Evolutionary conservation across 1,140 invertebrate species (phyloP), one percentile per base, ranked within the genome.

Genomic region (Theocolax elegans): DNA sequence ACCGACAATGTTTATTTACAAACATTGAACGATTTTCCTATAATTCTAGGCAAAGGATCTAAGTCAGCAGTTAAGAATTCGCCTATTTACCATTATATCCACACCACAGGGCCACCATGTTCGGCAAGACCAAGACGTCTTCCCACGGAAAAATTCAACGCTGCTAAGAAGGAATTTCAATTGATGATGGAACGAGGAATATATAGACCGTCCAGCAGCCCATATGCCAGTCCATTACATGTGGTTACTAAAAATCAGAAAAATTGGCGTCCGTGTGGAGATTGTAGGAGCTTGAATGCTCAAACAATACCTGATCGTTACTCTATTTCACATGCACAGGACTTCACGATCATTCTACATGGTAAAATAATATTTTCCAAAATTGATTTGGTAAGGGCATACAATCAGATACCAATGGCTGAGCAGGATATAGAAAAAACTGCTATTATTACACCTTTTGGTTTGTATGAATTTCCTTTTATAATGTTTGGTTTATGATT

Each of bases 221-320:
- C 63, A 1, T 89, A 86, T 86, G 75, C 85, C 0, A 78, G 77
- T 10, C 83, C 86, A 2, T 60, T 87, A 13, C 82, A 86, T 54
- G 67, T 88, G 46, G 82, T 85, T 0, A 73, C 75, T 0, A 88
- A 51, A n/a, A 12, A 9, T 3, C 21, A 51, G 21, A 23, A 15
- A 0, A 67, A 74, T 0, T 81, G 77, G 73, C 67, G 48, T 1
- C 48, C 21, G 6, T 51, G 48, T 72, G 84, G 86, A 0, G n/a
- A n/a, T n/a, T n/a, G n/a, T n/a, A n/a, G n/a, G n/a, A n/a, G n/a
- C n/a, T n/a, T n/a, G n/a, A n/a, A 89, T 73, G 66, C 63, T 0
- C 51, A 68, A 1, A 76, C 76, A 0, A 58, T 68, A 7, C 48
- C 48, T 6, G 48, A 51, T 15, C 21, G 48, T 9, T 51, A 51